Conservation (phyloP, 2,888 invertebrate species). For the Tetranychus piercei region DNA sequence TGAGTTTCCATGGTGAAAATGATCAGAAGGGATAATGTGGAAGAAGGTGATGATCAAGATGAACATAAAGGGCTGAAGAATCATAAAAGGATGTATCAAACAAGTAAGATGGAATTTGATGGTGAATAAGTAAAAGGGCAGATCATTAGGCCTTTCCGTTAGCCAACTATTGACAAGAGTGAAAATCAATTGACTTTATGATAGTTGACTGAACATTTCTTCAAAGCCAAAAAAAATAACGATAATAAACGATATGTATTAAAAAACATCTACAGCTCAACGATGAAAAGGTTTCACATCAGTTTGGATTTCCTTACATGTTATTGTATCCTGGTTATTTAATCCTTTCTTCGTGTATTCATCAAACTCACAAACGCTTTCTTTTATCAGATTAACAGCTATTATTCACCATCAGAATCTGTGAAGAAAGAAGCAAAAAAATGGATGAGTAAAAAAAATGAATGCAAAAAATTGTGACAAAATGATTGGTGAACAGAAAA, state of each 20-base stretch:
- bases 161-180: neutral
- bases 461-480: neutral
- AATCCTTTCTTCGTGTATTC: no score
- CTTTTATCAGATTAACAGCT: no score
- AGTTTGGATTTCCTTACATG: no score
- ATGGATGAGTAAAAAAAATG: neutral
- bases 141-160: neutral
- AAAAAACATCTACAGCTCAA: no score
- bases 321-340: no score
- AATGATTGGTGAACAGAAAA: neutral
- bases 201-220: neutral
- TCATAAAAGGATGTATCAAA: neutral
- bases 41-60: neutral
- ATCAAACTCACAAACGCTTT: no score
- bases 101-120: neutral
- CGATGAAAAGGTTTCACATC: no score
- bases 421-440: neutral
- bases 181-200: neutral
- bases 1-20: neutral
- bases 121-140: neutral
- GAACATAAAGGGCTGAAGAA: neutral
- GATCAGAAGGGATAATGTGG: neutral
- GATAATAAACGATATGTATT: no score
- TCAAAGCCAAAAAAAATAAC: neutral
- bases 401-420: neutral